A percentile compares a stretch with the other conserved stretches of the same genome.
Conservation (phyloP, 1,140 invertebrate species). For the Drosophila teissieri region DNA sequence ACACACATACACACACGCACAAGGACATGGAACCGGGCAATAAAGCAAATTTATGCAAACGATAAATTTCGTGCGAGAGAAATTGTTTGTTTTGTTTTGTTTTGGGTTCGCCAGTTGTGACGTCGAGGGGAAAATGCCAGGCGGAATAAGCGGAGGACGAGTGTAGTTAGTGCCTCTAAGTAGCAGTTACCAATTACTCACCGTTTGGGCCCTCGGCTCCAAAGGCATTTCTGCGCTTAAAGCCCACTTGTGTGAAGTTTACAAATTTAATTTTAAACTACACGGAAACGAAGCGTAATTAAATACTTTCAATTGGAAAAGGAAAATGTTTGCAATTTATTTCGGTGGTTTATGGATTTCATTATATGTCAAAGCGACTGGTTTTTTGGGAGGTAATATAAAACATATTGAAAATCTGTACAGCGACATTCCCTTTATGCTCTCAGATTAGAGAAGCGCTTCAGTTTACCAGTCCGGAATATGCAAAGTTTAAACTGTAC, state of each 20-base stretch:
- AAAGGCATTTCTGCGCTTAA: constrained; percentile 4
- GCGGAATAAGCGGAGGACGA: constrained; percentile 15
- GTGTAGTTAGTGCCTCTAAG: constrained; percentile 63
- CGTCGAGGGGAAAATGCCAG: constrained; percentile 20
- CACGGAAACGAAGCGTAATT: background rate
- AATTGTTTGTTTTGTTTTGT: constrained; percentile 76
- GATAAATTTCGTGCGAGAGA: constrained; percentile 79
- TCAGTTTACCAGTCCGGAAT: constrained; percentile 11
- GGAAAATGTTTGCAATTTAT: background rate
- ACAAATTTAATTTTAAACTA: background rate
- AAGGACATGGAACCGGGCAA: constrained; percentile 62
- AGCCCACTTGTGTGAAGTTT: background rate
- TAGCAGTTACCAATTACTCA: constrained; percentile 60
- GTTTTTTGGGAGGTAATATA: too few relatives aligned
- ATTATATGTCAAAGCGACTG: too few relatives aligned
- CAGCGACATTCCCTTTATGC: background rate
- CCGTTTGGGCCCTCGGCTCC: constrained; percentile 9
- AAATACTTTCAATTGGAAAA: background rate
- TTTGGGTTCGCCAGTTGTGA: constrained; percentile 39
- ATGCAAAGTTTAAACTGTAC: constrained; percentile 50
- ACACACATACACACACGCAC: constrained; percentile 6
- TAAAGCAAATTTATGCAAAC: constrained; percentile 84
- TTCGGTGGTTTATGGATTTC: background rate
- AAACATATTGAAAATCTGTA: too few relatives aligned
- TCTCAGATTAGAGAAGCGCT: background rate